Evolutionary conservation across 2,888 invertebrate species (phyloP).

Genomic region (Trachelus iudaicus): DNA sequence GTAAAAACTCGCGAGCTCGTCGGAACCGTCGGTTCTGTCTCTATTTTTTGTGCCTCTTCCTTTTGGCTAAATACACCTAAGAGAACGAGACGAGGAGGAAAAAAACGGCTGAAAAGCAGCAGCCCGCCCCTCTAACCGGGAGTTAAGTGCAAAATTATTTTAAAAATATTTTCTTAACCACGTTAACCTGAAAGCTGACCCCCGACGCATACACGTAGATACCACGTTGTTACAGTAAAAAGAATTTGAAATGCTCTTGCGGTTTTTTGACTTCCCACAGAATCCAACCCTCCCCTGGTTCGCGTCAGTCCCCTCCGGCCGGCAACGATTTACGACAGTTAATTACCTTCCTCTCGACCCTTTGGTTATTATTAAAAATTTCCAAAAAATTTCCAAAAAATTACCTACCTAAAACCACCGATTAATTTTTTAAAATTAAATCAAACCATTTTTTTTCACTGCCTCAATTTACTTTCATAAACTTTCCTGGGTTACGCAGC

Average conservation of each 20-base stretch:
- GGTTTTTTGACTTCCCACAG: constrained; percentile 14
- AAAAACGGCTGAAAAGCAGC: constrained; percentile 20
- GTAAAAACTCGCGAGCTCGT: not conserved
- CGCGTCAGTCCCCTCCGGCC: not conserved
- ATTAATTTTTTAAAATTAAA: not conserved
- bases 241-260: constrained; percentile 17
- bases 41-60: constrained; percentile 18
- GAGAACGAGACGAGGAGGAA: constrained; percentile 23
- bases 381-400: not conserved
- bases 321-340: not conserved
- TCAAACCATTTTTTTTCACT: not conserved
- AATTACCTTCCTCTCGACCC: not conserved
- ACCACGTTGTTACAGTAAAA: constrained; percentile 8
- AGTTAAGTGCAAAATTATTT: constrained; percentile 63
- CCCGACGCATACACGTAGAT: constrained; percentile 24
- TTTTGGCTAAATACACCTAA: constrained; percentile 26
- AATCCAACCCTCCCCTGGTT: not conserved
- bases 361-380: not conserved
- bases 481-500: not conserved
- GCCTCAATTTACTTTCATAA: not conserved
- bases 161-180: constrained; percentile 63
- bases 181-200: constrained; percentile 60
- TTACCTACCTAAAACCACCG: not conserved
- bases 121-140: constrained; percentile 21
- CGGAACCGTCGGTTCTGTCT: not conserved